Conservation (phyloP, 2,888 invertebrate genomes). For the Dysmachus trigonus region DNA sequence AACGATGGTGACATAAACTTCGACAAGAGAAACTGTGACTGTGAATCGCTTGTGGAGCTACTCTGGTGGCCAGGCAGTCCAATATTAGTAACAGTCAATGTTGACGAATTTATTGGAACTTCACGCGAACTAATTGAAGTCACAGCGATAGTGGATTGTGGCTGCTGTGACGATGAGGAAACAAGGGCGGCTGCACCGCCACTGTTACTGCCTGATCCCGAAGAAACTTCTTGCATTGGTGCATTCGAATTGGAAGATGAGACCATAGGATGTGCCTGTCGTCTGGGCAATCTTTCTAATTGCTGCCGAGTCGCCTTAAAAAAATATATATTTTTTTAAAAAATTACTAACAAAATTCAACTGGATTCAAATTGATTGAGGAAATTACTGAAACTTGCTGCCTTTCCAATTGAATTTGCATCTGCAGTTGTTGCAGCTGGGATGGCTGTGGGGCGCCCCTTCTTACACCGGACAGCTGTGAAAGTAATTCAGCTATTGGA, state of each 20-base stretch:
- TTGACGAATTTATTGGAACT: conserved; percentile 57
- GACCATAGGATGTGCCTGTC: conserved; percentile 76
- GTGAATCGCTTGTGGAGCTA: conserved; percentile 53
- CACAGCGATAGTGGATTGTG: conserved; percentile 61
- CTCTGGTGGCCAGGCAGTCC: conserved; percentile 52
- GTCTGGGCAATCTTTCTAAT: conserved; percentile 86
- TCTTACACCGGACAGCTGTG: conserved; percentile 93
- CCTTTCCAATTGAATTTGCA: conserved; percentile 91
- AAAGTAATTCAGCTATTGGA: conserved; percentile 94
- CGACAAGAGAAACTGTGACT: conserved; percentile 62
- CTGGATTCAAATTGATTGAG: background rate
- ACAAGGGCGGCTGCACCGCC: conserved; percentile 53
- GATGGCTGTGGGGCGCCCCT: conserved; percentile 73
- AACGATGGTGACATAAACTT: conserved; percentile 68
- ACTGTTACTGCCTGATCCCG: conserved; percentile 61
- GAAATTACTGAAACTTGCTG: conserved; percentile 78
- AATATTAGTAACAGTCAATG: conserved; percentile 55
- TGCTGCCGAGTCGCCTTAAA: conserved; percentile 83
- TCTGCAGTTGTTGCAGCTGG: conserved; percentile 92
- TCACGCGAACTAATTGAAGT: conserved; percentile 62
- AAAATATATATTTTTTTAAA: background rate
- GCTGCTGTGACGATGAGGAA: conserved; percentile 59
- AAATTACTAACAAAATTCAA: background rate
- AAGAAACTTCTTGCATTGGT: conserved; percentile 64
- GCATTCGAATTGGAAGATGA: conserved; percentile 70